Conservation (phyloP, 1,140 invertebrate genomes). For the Coboldia fuscipes region DNA sequence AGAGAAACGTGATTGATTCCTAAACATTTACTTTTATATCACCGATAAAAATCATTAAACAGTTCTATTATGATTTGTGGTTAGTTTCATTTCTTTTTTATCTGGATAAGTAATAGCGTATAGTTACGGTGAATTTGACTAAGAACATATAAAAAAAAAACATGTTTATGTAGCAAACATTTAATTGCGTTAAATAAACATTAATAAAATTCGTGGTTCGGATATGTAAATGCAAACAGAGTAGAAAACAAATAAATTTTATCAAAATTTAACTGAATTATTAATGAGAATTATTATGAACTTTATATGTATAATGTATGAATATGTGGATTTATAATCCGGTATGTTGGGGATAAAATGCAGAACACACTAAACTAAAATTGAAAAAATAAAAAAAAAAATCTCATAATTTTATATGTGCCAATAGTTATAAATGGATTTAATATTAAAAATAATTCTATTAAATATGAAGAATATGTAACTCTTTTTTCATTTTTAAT, state of each 20-base stretch:
- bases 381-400: not conserved
- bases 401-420: not conserved
- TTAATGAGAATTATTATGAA: not conserved
- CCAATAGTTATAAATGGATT: no score
- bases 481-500: no score
- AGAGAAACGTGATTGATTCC: not conserved
- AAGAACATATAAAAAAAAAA: no score
- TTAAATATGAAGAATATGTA: no score
- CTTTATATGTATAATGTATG: not conserved
- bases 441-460: no score
- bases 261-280: not conserved
- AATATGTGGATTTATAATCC: not conserved
- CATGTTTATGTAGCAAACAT: not conserved
- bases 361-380: not conserved
- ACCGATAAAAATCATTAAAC: no score
- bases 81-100: no score
- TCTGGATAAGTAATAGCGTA: no score
- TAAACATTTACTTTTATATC: no score
- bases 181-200: not conserved
- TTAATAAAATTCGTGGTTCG: no score
- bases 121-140: no score
- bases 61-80: no score
- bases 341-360: not conserved
- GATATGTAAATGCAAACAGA: not conserved
- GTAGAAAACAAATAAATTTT: not conserved